These are phyloP conservation scores for Thermophis baileyi DNA, from an alignment of 2,113 vertebrate species.

Conservation along the genomic window DNA sequence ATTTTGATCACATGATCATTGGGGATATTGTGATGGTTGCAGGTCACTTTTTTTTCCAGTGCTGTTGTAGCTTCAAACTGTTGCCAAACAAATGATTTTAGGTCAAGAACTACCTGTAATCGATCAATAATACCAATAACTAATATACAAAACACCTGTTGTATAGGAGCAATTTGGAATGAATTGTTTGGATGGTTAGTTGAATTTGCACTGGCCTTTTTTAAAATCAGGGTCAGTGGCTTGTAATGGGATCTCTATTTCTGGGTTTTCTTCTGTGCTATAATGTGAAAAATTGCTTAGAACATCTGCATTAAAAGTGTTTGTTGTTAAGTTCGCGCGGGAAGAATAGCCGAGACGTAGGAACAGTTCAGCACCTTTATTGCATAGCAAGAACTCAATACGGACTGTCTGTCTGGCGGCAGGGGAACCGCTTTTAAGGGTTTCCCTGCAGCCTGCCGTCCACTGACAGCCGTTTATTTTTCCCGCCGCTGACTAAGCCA, in stretches of 20 bases:
- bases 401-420: too few species aligned
- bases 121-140: not conserved
- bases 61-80: not conserved
- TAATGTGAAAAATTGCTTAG: not conserved
- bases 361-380: too few species aligned
- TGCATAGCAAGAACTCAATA: too few species aligned
- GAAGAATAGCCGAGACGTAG: too few species aligned
- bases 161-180: not conserved
- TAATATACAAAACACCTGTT: not conserved
- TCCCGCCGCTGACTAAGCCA: too few species aligned
- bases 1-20: not conserved
- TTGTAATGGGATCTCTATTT: not conserved
- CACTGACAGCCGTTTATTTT: too few species aligned
- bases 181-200: not conserved
- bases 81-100: not conserved
- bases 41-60: not conserved
- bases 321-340: too few species aligned
- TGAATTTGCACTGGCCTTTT: not conserved
- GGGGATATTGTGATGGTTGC: not conserved
- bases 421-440: too few species aligned
- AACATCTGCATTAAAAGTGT: not conserved
- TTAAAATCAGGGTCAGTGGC: not conserved
- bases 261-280: not conserved
- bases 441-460: too few species aligned
- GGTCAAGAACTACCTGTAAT: not conserved